Percentiles rank a stretch among this genome's conserved stretches.
Evolutionary conservation across 2,113 vertebrate species (phyloP).

Genomic region (Hypocryptadius cinnamomeus): DNA sequence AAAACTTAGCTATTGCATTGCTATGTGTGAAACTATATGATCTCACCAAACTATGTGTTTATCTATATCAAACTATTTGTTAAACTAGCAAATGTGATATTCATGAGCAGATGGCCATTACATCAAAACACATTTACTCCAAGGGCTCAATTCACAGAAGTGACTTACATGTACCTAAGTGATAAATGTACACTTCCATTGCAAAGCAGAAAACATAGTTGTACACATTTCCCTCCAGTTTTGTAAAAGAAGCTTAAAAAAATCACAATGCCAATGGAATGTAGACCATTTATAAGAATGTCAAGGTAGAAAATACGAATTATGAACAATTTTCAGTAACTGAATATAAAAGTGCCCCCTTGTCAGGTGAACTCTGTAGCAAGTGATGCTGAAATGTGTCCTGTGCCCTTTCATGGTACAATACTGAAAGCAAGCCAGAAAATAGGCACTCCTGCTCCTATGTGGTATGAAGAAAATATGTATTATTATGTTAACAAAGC

Average conservation of each 20-base stretch:
- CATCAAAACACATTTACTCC: slow-evolving; percentile 67
- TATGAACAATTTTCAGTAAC: not conserved
- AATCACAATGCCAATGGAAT: not conserved
- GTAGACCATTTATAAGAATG: not conserved
- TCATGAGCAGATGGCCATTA: slow-evolving; percentile 70
- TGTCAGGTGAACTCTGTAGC: not conserved
- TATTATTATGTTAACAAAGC: not conserved
- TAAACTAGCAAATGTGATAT: slow-evolving; percentile 55
- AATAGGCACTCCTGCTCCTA: not conserved
- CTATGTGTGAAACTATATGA: slow-evolving; percentile 54
- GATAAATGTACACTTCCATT: slow-evolving; percentile 50
- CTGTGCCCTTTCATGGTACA: not conserved
- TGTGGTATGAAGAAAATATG: not conserved
- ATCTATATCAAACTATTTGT: slow-evolving; percentile 52
- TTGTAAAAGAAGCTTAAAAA: slow-evolving; percentile 18
- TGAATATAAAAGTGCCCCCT: not conserved
- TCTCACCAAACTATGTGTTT: slow-evolving; percentile 53
- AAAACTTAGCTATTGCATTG: slow-evolving; percentile 29
- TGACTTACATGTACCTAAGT: slow-evolving; percentile 55
- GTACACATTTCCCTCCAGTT: slow-evolving; percentile 34
- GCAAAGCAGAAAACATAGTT: slow-evolving; percentile 11
- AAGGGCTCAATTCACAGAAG: slow-evolving; percentile 59
- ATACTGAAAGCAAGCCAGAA: not conserved
- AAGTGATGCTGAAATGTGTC: not conserved
- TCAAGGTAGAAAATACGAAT: slow-evolving; percentile 6